Evolutionary conservation across 2,888 invertebrate genomes (phyloP).

Genomic region (Coecobrya sp.): DNA sequence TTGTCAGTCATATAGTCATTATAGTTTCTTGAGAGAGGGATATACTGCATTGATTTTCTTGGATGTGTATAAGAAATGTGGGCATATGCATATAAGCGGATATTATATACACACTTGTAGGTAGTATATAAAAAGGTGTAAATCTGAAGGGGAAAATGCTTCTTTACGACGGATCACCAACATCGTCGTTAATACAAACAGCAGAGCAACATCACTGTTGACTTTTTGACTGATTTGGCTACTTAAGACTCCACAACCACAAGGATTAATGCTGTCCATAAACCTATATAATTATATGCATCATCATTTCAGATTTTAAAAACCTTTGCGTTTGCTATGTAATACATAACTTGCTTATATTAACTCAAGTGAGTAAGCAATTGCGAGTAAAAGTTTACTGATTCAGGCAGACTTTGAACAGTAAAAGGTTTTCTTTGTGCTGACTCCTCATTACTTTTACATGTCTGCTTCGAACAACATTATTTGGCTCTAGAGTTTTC

Average conservation of each 20-base stretch:
- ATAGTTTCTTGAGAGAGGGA: too few relatives aligned
- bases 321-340: too few relatives aligned
- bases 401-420: constrained; percentile 70
- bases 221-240: not conserved
- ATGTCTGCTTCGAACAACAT: too few relatives aligned
- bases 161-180: not conserved
- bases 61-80: not conserved
- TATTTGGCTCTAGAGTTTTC: not conserved
- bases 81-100: not conserved
- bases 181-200: too few relatives aligned
- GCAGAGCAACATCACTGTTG: not conserved
- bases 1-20: too few relatives aligned
- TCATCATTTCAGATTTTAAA: too few relatives aligned
- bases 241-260: not conserved
- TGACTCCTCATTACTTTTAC: too few relatives aligned
- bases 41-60: not conserved
- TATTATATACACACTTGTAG: too few relatives aligned
- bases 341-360: too few relatives aligned
- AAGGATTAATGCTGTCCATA: not conserved
- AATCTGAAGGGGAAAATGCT: not conserved
- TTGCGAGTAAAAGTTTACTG: not conserved
- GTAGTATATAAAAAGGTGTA: not conserved
- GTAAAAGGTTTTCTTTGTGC: constrained; percentile 21
- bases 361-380: not conserved
- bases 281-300: too few relatives aligned